Percentiles rank a stretch among this genome's conserved stretches.
Evolutionary conservation across 2,888 invertebrate genomes (phyloP).

Genomic region (Tinea trinotella): DNA sequence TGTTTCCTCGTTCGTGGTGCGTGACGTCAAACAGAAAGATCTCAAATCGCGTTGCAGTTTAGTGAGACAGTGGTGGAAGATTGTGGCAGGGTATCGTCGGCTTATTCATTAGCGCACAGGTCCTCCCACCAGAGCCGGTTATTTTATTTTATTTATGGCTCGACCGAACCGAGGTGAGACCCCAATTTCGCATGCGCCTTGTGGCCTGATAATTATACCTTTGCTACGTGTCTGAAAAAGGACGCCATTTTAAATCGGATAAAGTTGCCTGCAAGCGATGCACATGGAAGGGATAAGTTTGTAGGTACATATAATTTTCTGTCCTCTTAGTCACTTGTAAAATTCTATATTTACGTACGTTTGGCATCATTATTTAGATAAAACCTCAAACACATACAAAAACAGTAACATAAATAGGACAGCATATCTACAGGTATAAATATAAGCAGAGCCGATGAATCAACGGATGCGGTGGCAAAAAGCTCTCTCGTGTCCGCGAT

Average conservation of each 20-base stretch:
- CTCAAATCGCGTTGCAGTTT: conserved; percentile 16
- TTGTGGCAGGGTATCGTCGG: conserved; percentile 26
- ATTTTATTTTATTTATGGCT: conserved; percentile 68
- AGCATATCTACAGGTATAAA: conserved; percentile 8
- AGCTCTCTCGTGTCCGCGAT: conserved; percentile 69
- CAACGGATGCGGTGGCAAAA: conserved; percentile 66
- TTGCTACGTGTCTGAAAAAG: conserved; percentile 53
- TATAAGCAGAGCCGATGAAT: conserved; percentile 32
- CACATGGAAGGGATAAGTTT: conserved; percentile 15
- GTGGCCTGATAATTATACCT: conserved; percentile 66
- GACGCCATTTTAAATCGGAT: conserved; percentile 59
- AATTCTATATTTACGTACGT: background rate
- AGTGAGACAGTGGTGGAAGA: conserved; percentile 18
- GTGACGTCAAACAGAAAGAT: conserved; percentile 19
- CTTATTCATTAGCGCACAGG: conserved; percentile 63
- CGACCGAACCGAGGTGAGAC: conserved; percentile 62
- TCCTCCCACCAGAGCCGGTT: conserved; percentile 51
- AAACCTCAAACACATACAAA: background rate
- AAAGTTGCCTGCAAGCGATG: conserved; percentile 24
- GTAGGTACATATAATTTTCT: background rate
- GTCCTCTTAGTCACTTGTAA: background rate
- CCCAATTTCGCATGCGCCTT: conserved; percentile 68
- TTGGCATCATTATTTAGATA: background rate
- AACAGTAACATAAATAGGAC: conserved; percentile 6
- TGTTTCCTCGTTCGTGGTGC: conserved; percentile 17